Base-by-base conservation (phyloP, 2,888 invertebrate genomes). In the Erebia aethiops region DNA sequence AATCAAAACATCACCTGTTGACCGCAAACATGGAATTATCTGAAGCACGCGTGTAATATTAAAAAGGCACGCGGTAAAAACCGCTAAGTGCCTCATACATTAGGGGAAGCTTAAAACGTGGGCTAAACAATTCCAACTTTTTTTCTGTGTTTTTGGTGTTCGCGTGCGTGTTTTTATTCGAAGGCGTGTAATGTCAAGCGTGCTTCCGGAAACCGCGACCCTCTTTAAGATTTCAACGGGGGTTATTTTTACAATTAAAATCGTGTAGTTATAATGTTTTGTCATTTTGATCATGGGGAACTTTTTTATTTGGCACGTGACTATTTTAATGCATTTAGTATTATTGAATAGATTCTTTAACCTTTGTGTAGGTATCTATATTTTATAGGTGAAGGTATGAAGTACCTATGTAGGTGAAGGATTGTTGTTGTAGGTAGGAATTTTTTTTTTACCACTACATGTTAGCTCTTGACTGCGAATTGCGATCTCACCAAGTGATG, bases 191-290 rank as follows among this genome's bases (percentile, higher is more conserved):
- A 88, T 87, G 87, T 88, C 87, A 86, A 85, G 81, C 83, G 79
- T 80, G 82, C 85, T 91, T 92, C 89, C 91, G 84, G 87, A 77
- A 85, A 87, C 87, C 85, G 78, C 77, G 78, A 82, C 86, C 87
- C 87, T 86, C 83, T 78, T 82, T 82, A 80, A 80, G 77, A 80
- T 80, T 80, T 80, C 73, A 75, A 77, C 73, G 73, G 74, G 77
- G 77, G 76, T 63, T 61, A 73, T 57, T 75, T 76, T 77, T 71
- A 70, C 72, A 74, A 69, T 67, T 61, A 72, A 71, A 60, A 62
- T 54, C 65, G 16, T 65, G 64, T 26, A 26, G 26, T 26, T 26
- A 35, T 35, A 7, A 35, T 69, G 65, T 71, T 51, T 35, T 56
- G 26, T 46, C 60, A 18, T 52, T 60, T 46, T 69, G 52, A 54